Evolutionary conservation across 2,113 vertebrate genomes (phyloP), one percentile per base, ranked within the genome.

Genomic region (Chelonoidis abingdonii): DNA sequence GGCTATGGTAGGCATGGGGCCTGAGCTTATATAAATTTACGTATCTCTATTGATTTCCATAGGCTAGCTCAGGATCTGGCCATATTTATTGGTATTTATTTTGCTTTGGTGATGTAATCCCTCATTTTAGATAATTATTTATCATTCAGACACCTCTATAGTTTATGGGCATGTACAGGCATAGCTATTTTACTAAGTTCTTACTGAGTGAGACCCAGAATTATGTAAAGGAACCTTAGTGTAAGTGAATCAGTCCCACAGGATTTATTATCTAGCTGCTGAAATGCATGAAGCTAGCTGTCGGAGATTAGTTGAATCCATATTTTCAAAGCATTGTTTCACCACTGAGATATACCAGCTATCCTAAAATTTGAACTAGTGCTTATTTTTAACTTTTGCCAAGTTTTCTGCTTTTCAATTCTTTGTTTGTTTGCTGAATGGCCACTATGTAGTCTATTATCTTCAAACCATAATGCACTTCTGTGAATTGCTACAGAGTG

Each of bases 171-270:
- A 19, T 21, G 16, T 79, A 75, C 12, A 88, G 31, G 79, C 79
- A 75, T 87, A 90, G 86, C 57, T 47, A 21, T 62, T 94, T 50
- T 41, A 86, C 8, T 16, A 2, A 91, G 79, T 92, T 80, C 62
- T 76, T 22, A 21, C 54, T 59, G 75, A 47, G 72, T 93, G 62
- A 69, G 62, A 69, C 4, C 16, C 86, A 87, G 80, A 80, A 12
- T 0, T 79, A 50, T 57, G 83, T 65, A 92, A 87, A 89, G 29
- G 1, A 0, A 6, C 69, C 80, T 96, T 84, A 72, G 76, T 59
- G 50, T 84, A 69, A 92, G 90, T 87, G 80, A 97, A 56, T 94
- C 93, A 84, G 47, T 31, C n/a, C 69, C 38, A 75, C 5, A 75
- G 38, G 24, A 75, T 75, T 75, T 41, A 75, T 75, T 41, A 41